Conservation (phyloP, 2,113 vertebrate species). For the Nyctereutes procyonoides region DNA sequence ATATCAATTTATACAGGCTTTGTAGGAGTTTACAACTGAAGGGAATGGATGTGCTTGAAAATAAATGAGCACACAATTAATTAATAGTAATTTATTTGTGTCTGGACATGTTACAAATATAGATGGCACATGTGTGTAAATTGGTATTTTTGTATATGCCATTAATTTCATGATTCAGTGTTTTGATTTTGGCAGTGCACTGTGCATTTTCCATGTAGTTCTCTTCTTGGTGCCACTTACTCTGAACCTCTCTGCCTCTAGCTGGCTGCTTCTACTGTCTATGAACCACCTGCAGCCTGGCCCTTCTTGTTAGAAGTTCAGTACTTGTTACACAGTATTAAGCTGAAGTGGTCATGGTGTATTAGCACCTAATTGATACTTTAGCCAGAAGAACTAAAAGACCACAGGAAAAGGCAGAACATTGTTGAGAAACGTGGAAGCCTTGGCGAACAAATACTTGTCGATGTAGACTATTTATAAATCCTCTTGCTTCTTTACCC, state of each 20-base stretch:
- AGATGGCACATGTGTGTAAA: neutral
- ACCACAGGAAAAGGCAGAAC: neutral
- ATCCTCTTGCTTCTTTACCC: neutral
- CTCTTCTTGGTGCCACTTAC: neutral
- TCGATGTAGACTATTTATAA: neutral
- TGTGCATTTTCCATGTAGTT: neutral
- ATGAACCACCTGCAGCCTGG: neutral
- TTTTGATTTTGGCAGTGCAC: neutral
- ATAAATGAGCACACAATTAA: neutral
- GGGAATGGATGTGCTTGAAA: neutral
- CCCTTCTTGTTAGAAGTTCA: neutral
- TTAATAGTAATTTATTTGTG: neutral
- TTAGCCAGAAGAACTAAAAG: conserved; percentile 10
- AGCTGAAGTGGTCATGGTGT: neutral
- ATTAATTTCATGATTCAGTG: neutral
- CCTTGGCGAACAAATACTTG: neutral
- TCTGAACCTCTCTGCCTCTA: neutral
- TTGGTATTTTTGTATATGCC: neutral
- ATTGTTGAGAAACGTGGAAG: neutral
- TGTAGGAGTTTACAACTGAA: neutral
- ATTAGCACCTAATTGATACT: conserved; percentile 28
- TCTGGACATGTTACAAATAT: neutral
- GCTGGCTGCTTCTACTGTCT: neutral
- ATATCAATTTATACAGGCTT: neutral
- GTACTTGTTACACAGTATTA: neutral